Evolutionary conservation across 2,888 invertebrate species (phyloP).

Genomic region (Phaedon cochleariae): DNA sequence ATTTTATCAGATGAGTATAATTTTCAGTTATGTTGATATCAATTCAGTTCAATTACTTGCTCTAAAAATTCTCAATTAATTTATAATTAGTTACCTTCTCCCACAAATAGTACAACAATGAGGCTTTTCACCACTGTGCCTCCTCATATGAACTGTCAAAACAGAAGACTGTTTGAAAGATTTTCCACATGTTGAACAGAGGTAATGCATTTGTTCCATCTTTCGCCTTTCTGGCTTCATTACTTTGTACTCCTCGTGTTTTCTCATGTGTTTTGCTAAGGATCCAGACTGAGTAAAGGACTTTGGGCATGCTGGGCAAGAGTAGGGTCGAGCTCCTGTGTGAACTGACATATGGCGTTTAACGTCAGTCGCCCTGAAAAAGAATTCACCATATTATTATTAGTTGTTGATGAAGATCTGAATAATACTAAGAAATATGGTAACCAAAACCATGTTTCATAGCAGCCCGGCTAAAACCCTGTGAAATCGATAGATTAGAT

Average conservation of each 20-base stretch:
- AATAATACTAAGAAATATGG: too few species aligned
- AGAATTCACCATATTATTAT: too few species aligned
- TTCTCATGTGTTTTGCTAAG: conserved; percentile 46
- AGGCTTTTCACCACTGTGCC: conserved; percentile 51
- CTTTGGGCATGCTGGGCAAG: conserved; percentile 45
- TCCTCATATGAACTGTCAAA: conserved; percentile 50
- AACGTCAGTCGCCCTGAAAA: conserved; percentile 48
- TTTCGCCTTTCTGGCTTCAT: conserved; percentile 26
- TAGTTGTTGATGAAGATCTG: too few species aligned
- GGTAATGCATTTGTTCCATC: conserved; percentile 39
- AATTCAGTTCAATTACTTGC: too few species aligned
- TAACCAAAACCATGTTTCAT: too few species aligned
- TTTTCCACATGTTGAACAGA: conserved; percentile 54
- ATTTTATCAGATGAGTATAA: too few species aligned
- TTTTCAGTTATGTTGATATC: too few species aligned
- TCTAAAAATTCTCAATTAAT: neutral
- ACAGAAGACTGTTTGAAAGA: conserved; percentile 50
- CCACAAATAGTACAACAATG: conserved; percentile 50
- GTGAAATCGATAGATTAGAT: too few species aligned
- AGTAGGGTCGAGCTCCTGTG: conserved; percentile 48
- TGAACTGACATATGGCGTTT: conserved; percentile 53
- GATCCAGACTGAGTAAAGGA: conserved; percentile 49
- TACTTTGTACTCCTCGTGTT: conserved; percentile 37
- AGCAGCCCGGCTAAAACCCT: too few species aligned
- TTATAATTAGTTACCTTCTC: conserved; percentile 41